Percentiles rank a stretch among this genome's conserved stretches.
These are phyloP conservation scores for Phragmatobia fuliginosa DNA, from an alignment of 2,888 invertebrate genomes.

Conservation along the genomic window DNA sequence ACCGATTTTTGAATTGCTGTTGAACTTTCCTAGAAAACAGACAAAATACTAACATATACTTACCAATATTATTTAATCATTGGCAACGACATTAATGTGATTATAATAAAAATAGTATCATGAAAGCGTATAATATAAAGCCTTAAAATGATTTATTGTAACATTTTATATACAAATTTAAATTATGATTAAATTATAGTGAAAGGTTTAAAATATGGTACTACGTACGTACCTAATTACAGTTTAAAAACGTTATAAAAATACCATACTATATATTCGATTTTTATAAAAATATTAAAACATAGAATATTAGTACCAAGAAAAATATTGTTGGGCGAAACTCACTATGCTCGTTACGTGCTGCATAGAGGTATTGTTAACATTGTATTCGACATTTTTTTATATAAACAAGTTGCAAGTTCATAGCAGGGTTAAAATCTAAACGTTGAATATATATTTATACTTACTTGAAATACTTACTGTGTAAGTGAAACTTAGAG, in stretches of 20 bases:
- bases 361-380: constrained; percentile 54
- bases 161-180: background rate
- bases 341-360: constrained; percentile 24
- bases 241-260: too few species aligned
- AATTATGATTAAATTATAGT: background rate
- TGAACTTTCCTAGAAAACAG: constrained; percentile 27
- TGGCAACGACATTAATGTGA: constrained; percentile 48
- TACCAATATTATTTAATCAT: constrained; percentile 31
- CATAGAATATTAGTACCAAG: background rate
- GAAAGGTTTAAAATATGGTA: background rate
- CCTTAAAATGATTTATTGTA: constrained; percentile 20
- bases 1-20: background rate
- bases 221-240: background rate
- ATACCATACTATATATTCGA: too few species aligned
- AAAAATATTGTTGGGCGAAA: background rate
- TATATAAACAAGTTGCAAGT: constrained; percentile 60
- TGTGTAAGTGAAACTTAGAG: too few species aligned
- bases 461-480: background rate
- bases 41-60: constrained; percentile 36
- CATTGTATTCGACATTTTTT: constrained; percentile 66
- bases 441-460: background rate
- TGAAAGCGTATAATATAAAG: constrained; percentile 14
- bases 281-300: background rate
- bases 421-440: background rate
- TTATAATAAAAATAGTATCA: constrained; percentile 51